A percentile compares a stretch with the other conserved stretches of the same genome.
phyloP scores from a whole-genome alignment of 2,797 vertebrate species.

The Peromyscus attwateri region DNA sequence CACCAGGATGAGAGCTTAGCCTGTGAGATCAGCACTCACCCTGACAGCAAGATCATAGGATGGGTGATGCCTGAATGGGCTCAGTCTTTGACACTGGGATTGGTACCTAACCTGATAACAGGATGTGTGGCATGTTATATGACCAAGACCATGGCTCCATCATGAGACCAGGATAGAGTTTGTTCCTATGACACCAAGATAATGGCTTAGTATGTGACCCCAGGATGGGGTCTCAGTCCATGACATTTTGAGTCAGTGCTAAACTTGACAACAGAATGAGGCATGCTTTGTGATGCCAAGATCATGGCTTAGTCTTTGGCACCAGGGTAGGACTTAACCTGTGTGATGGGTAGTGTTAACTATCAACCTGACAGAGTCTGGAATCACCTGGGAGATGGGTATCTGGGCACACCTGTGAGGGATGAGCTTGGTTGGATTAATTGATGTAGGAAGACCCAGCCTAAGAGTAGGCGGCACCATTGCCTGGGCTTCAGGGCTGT shows the following conservation, averaged over 20 bases:
- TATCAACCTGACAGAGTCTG: neutral
- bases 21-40: neutral
- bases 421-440: neutral
- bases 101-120: no score
- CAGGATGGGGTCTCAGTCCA: neutral
- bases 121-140: neutral
- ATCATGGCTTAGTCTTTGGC: neutral
- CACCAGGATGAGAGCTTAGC: neutral
- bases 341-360: no score
- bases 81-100: neutral
- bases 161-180: neutral
- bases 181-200: neutral
- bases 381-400: neutral
- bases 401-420: neutral
- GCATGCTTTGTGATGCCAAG: neutral
- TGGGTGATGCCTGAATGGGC: neutral
- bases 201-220: neutral
- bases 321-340: neutral
- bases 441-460: neutral
- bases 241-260: neutral
- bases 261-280: neutral
- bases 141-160: neutral
- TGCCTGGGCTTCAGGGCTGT: neutral
- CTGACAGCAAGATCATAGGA: neutral
- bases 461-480: neutral